Percentiles rank a stretch among this genome's conserved stretches.
Evolutionary conservation across 2,797 vertebrate genomes (phyloP).

Genomic region (Spondyliosoma cantharus): DNA sequence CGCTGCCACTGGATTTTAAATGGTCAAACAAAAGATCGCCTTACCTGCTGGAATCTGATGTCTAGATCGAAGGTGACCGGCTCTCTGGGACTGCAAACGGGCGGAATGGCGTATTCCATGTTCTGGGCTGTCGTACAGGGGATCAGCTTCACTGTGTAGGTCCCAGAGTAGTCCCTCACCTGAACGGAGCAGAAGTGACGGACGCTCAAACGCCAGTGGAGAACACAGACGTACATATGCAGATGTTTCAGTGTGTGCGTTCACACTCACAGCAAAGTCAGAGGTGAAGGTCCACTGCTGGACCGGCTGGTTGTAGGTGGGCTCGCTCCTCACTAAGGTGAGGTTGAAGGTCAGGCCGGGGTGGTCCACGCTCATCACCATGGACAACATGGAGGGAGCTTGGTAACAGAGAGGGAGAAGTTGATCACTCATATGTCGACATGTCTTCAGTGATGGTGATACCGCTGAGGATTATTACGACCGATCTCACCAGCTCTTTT

Average conservation of each 20-base stretch:
- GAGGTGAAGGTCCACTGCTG: conserved; percentile 95
- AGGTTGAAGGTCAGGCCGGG: conserved; percentile 92
- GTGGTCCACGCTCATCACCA: conserved; percentile 90
- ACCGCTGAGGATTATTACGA: neutral
- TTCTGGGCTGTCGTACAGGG: conserved; percentile 88
- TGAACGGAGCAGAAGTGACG: conserved; percentile 55
- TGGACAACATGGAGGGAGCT: conserved; percentile 87
- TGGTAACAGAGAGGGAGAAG: conserved; percentile 20
- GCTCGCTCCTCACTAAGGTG: conserved; percentile 88
- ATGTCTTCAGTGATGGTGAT: neutral
- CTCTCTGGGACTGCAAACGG: conserved; percentile 91
- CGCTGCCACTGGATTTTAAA: neutral
- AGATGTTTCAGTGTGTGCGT: neutral
- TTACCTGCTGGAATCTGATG: conserved; percentile 95
- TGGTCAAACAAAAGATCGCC: neutral
- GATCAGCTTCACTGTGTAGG: conserved; percentile 90
- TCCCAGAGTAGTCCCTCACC: conserved; percentile 97
- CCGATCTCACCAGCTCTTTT: conserved; percentile 64
- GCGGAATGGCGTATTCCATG: conserved; percentile 87
- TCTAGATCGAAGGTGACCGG: conserved; percentile 90
- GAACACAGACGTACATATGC: neutral
- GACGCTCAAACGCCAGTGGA: neutral
- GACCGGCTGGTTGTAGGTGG: conserved; percentile 90
- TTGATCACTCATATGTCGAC: neutral
- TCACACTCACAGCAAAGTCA: conserved; percentile 91